A percentile compares a stretch with the other conserved stretches of the same genome.
Conservation (phyloP, 2,888 invertebrate species). For the Scrobipalpa costella region DNA sequence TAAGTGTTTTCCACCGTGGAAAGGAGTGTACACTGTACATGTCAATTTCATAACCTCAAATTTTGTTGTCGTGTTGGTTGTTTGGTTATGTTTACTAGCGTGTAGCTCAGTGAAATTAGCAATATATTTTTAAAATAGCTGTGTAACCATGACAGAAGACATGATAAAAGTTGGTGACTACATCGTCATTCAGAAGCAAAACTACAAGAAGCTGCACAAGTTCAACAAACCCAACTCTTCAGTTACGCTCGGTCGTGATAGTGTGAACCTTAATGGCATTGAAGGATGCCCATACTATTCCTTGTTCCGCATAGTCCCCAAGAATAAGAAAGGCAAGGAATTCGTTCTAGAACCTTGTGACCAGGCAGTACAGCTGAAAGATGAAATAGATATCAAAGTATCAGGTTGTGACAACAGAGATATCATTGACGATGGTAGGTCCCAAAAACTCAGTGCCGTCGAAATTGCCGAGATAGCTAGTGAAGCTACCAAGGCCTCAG, state of each 20-base stretch:
- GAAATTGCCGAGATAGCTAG: constrained; percentile 91
- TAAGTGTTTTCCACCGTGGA: too few species aligned
- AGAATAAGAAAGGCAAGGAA: constrained; percentile 79
- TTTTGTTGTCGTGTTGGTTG: neutral
- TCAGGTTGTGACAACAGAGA: constrained; percentile 92
- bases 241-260: constrained; percentile 85
- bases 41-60: constrained; percentile 24
- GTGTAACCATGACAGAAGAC: constrained; percentile 37
- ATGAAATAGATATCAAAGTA: constrained; percentile 83
- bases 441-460: constrained; percentile 90
- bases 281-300: constrained; percentile 87
- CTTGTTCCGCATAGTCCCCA: constrained; percentile 87
- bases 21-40: too few species aligned
- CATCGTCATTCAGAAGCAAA: constrained; percentile 88
- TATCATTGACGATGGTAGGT: constrained; percentile 88
- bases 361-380: constrained; percentile 70
- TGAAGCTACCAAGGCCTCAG: constrained; percentile 87
- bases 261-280: constrained; percentile 84
- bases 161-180: constrained; percentile 85
- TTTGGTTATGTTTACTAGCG: constrained; percentile 17
- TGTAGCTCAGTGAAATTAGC: neutral
- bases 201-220: constrained; percentile 89
- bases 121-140: neutral
- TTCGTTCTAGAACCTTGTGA: constrained; percentile 80
- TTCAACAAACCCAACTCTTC: constrained; percentile 83